Base-by-base conservation (phyloP, 2,888 invertebrate species). In the Lithophane semibrunnea region DNA sequence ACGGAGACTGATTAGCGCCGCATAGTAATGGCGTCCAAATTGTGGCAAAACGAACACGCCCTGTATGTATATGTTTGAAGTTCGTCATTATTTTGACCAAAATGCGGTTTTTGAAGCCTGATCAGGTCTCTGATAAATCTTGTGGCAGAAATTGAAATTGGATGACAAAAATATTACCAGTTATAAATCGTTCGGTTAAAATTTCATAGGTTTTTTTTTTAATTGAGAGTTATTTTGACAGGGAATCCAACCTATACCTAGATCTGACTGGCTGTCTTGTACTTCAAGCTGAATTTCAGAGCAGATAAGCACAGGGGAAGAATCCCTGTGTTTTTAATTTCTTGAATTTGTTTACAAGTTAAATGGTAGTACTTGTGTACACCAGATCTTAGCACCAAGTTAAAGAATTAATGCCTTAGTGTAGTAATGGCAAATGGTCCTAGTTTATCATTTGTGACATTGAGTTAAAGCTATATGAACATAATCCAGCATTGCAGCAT, bases 1-100 rank as follows among this genome's bases (percentile, higher is more conserved):
- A 95, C 92, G 88, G 92, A 91, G 90, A 88, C 88, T 93, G 95
- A 95, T 95, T 95, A 95, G 94, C 92, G 92, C 90, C 88, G 91
- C 92, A 91, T 92, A 89, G 89, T 92, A 92, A 94, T 93, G 92
- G 92, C 85, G 88, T 83, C 58, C 86, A 85, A 90, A 89, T 89
- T 90, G 90, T 77, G 89, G 85, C 78, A 80, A 87, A 90, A 88
- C 72, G 77, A 73, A 84, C 77, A 79, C 72, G 64, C 0, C n/a
- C 47, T 73, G 75, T 66, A n/a, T 61, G 67, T 69, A 58, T 68
- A 54, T 52, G 73, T 79, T 83, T 85, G 75, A 77, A 78, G 77
- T 77, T 68, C 42, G 67, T 79, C 73, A 73, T 83, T 60, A 72
- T 42, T 58, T 18, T 37, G 54, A 3, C 18, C 24, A 1, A 61